Evolutionary conservation across 1,140 invertebrate species (phyloP).

Genomic region (Scaptodrosophila lebanonensis): DNA sequence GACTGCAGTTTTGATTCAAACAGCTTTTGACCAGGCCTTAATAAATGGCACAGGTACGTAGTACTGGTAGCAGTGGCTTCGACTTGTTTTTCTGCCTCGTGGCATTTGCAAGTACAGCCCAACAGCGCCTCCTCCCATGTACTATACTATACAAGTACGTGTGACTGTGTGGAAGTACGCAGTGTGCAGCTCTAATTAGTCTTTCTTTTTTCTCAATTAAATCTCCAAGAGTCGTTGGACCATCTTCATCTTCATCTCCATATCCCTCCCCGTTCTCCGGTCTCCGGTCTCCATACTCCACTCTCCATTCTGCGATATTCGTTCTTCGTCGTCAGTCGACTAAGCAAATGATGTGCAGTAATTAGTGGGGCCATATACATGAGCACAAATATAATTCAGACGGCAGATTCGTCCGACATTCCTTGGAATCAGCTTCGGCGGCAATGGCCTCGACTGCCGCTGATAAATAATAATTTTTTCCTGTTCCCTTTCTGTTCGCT

Average conservation of each 20-base stretch:
- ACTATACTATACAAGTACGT: too few relatives aligned
- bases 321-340: slow-evolving; percentile 64
- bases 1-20: slow-evolving; percentile 63
- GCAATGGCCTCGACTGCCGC: slow-evolving; percentile 25
- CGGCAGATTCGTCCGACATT: slow-evolving; percentile 13
- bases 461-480: slow-evolving; percentile 70
- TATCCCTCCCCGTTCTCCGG: too few relatives aligned
- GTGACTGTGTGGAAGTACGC: too few relatives aligned
- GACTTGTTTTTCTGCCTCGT: slow-evolving; percentile 52
- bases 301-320: too few relatives aligned
- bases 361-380: slow-evolving; percentile 52
- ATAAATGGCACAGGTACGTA: slow-evolving; percentile 72
- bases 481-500: slow-evolving; percentile 13
- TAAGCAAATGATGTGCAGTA: slow-evolving; percentile 74
- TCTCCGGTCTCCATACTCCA: too few relatives aligned
- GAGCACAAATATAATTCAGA: slow-evolving; percentile 2
- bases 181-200: slow-evolving; percentile 60
- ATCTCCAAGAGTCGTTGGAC: slow-evolving; percentile 43
- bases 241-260: neutral
- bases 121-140: slow-evolving; percentile 66
- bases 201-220: slow-evolving; percentile 74
- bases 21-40: slow-evolving; percentile 70
- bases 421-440: slow-evolving; percentile 18
- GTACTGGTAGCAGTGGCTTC: too few relatives aligned
- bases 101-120: slow-evolving; percentile 42